Percentiles rank a stretch among this genome's conserved stretches.
Conservation (phyloP, 2,888 invertebrate species). For the Chaetogeoica ovagalla region DNA sequence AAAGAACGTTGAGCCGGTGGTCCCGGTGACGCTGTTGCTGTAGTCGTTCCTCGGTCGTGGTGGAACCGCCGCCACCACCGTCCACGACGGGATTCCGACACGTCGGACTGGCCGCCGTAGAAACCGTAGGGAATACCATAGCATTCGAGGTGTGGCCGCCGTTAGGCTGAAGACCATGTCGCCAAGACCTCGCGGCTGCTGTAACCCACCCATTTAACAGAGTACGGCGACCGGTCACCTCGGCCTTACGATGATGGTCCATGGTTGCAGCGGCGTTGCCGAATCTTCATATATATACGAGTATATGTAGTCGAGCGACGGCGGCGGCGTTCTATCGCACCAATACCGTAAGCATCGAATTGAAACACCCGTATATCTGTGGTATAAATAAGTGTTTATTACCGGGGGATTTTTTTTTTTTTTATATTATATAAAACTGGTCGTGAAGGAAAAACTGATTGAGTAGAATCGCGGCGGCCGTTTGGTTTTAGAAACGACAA, state of each 20-base stretch:
- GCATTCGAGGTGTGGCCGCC: slow-evolving; percentile 9
- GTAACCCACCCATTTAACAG: slow-evolving; percentile 28
- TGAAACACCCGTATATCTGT: neutral
- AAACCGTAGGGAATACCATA: slow-evolving; percentile 30
- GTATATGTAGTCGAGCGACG: too few relatives aligned
- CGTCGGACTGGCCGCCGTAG: neutral
- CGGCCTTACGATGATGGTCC: neutral
- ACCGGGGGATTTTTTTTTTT: neutral
- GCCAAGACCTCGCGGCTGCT: slow-evolving; percentile 36
- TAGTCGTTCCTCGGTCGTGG: slow-evolving; percentile 13
- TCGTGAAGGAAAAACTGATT: too few relatives aligned
- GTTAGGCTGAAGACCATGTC: slow-evolving; percentile 25
- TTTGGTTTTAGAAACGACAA: too few relatives aligned
- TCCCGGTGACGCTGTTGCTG: slow-evolving; percentile 22
- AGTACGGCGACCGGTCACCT: neutral
- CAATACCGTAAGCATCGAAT: too few relatives aligned
- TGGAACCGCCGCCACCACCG: too few relatives aligned
- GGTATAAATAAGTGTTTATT: neutral
- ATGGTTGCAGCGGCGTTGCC: neutral
- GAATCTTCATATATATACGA: neutral
- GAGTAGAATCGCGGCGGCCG: too few relatives aligned
- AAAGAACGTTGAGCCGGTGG: slow-evolving; percentile 20
- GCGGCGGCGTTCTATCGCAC: too few relatives aligned
- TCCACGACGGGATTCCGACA: neutral
- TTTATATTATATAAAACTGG: too few relatives aligned